These are phyloP conservation scores for Erebia aethiops DNA, from an alignment of 2,888 invertebrate genomes.

Conservation along the genomic window DNA sequence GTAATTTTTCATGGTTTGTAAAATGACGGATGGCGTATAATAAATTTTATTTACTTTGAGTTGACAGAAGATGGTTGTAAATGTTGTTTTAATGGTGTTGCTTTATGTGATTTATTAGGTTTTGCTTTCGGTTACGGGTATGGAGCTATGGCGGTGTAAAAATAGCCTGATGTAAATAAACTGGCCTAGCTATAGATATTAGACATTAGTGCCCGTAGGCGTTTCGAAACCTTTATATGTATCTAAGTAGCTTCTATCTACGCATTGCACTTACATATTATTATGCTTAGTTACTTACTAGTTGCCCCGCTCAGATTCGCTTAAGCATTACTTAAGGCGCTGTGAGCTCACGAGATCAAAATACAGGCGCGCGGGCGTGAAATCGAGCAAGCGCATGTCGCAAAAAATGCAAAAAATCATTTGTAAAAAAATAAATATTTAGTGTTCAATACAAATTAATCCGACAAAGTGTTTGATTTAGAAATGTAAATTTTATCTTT, in stretches of 20 bases:
- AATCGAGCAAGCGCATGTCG: too few relatives aligned
- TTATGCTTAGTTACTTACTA: too few relatives aligned
- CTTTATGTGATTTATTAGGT: slow-evolving; percentile 51
- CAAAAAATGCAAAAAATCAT: too few relatives aligned
- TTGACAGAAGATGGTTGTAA: slow-evolving; percentile 57
- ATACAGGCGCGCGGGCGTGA: too few relatives aligned
- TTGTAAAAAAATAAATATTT: too few relatives aligned
- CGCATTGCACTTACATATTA: too few relatives aligned
- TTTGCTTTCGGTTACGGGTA: slow-evolving; percentile 28
- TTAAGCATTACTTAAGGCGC: too few relatives aligned
- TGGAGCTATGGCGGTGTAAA: slow-evolving; percentile 21
- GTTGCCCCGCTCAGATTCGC: too few relatives aligned
- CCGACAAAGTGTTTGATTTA: too few relatives aligned
- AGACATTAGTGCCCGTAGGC: not conserved
- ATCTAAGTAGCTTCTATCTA: not conserved
- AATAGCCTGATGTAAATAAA: slow-evolving; percentile 19
- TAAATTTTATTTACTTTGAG: slow-evolving; percentile 58
- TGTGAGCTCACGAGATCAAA: too few relatives aligned
- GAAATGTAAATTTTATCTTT: too few relatives aligned
- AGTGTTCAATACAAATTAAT: too few relatives aligned
- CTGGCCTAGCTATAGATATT: not conserved
- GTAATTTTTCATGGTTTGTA: slow-evolving; percentile 58
- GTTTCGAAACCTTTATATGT: not conserved
- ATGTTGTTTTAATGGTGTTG: slow-evolving; percentile 59
- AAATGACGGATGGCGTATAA: slow-evolving; percentile 56